These are phyloP conservation scores for Ageneiosus marmoratus DNA, from an alignment of 2,113 vertebrate genomes.

Conservation along the genomic window DNA sequence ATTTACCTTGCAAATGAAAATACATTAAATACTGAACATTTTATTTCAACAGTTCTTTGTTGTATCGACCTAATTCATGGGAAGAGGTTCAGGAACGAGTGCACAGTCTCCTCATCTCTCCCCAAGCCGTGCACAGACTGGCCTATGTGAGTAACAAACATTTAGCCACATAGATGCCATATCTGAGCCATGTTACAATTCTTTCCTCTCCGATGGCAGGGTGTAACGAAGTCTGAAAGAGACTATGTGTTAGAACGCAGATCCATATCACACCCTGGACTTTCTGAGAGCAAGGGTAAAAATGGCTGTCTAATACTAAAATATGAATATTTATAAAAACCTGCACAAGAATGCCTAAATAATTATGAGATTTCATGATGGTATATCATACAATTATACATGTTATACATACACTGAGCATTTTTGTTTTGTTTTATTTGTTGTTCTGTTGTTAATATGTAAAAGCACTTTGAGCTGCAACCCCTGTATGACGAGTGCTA, in stretches of 20 bases:
- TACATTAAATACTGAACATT: background rate
- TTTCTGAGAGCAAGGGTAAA: background rate
- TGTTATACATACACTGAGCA: background rate
- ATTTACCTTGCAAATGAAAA: background rate
- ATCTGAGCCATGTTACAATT: background rate
- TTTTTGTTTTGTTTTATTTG: background rate
- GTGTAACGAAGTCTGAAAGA: conserved; percentile 68
- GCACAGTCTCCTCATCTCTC: conserved; percentile 70
- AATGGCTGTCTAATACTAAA: background rate
- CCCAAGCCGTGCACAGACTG: conserved; percentile 66
- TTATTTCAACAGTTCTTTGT: conserved; percentile 49
- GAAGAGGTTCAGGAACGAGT: conserved; percentile 77
- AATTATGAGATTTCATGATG: background rate
- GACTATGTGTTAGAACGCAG: conserved; percentile 63
- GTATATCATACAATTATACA: background rate
- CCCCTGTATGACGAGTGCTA: too few species aligned
- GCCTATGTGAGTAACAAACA: conserved; percentile 64
- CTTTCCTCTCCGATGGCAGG: conserved; percentile 58
- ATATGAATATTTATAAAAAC: background rate
- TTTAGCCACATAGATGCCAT: background rate
- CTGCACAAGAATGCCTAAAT: background rate
- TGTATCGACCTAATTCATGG: conserved; percentile 63
- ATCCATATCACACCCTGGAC: conserved; percentile 45
- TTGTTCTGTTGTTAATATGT: too few species aligned
- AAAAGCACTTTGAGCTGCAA: too few species aligned